phyloP scores from a whole-genome alignment of 2,888 invertebrate genomes.

The Drosophila meridiana region DNA sequence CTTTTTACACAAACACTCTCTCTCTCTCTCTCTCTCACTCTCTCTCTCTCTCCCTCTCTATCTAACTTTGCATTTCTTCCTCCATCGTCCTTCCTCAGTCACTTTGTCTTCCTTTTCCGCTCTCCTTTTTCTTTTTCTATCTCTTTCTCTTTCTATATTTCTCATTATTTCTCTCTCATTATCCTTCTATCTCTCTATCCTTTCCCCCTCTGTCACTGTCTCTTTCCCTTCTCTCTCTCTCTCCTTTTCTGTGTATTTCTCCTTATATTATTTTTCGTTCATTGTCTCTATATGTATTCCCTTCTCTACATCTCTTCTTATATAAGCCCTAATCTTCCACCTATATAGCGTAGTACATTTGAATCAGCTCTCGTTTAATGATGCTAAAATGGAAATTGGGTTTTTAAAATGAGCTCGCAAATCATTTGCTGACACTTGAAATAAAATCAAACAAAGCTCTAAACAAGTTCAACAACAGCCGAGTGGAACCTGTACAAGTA shows the following conservation, averaged over 20 bases:
- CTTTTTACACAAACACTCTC: no score
- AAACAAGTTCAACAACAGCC: constrained; percentile 39
- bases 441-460: constrained; percentile 27
- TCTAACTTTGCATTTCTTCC: background rate
- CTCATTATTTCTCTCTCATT: background rate
- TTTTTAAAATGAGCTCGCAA: constrained; percentile 48
- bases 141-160: background rate
- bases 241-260: background rate
- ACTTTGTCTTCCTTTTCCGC: no score
- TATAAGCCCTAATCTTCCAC: background rate
- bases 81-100: no score
- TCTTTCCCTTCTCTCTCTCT: background rate
- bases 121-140: background rate
- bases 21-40: background rate
- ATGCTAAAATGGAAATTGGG: constrained; percentile 17
- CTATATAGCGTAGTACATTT: background rate
- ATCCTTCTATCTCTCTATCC: background rate
- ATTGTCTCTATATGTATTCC: no score
- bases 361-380: constrained; percentile 17
- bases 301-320: background rate
- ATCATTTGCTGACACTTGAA: constrained; percentile 51
- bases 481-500: background rate
- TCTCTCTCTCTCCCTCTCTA: background rate
- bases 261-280: no score
- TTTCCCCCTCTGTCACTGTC: background rate